Conservation (phyloP, 1,140 invertebrate species). For the Atta cephalotes region DNA sequence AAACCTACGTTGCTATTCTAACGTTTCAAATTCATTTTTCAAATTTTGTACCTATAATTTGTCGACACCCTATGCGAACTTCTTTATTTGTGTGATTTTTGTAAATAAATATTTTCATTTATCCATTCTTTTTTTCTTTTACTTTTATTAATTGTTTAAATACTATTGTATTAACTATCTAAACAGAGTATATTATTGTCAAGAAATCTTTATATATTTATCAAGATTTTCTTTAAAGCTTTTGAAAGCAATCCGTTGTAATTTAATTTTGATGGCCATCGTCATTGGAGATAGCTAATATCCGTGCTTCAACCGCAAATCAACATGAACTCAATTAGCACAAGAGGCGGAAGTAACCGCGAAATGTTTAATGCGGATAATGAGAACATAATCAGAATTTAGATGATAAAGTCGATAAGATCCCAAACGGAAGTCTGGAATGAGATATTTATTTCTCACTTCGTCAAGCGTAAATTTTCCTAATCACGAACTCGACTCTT, state of each 20-base stretch:
- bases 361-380: slow-evolving; percentile 25
- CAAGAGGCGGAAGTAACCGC: neutral
- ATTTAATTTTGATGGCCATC: neutral
- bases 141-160: neutral
- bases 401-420: neutral
- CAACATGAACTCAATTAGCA: slow-evolving; percentile 26
- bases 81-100: neutral
- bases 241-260: neutral
- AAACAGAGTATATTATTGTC: neutral
- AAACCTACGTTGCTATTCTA: neutral
- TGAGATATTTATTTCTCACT: neutral
- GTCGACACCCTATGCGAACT: neutral
- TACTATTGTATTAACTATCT: neutral
- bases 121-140: neutral
- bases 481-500: neutral
- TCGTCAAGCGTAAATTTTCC: neutral
- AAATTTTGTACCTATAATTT: slow-evolving; percentile 33
- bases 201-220: neutral
- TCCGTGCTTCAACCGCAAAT: slow-evolving; percentile 27
- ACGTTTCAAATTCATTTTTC: neutral
- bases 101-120: neutral
- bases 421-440: neutral
- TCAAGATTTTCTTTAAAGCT: neutral
- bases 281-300: neutral
- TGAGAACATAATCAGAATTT: no score